Percentiles rank a stretch among this genome's conserved stretches.
Evolutionary conservation across 2,888 invertebrate species (phyloP).

Genomic region (Mechanitis messenoides): DNA sequence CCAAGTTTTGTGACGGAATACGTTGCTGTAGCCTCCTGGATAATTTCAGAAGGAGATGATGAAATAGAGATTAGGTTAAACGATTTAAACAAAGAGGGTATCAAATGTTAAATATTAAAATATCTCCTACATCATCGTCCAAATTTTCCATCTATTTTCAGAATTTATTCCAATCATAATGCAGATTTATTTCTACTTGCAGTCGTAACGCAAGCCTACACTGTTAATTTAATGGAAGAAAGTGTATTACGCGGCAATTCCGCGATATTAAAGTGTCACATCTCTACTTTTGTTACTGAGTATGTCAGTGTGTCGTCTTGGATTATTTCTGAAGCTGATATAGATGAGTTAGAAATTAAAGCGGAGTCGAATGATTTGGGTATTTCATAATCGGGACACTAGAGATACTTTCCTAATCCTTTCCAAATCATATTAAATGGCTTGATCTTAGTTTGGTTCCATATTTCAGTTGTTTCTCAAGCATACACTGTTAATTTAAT

Average conservation of each 20-base stretch:
- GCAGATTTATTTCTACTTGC: slow-evolving; percentile 52
- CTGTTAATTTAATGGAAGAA: slow-evolving; percentile 93
- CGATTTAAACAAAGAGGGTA: slow-evolving; percentile 55
- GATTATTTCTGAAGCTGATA: slow-evolving; percentile 84
- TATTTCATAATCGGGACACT: slow-evolving; percentile 37
- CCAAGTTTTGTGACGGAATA: slow-evolving; percentile 92
- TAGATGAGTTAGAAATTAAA: slow-evolving; percentile 67
- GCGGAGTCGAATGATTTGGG: slow-evolving; percentile 61
- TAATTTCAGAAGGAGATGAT: slow-evolving; percentile 78
- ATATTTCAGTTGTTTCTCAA: slow-evolving; percentile 90
- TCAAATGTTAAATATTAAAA: slow-evolving; percentile 15
- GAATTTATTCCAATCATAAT: slow-evolving; percentile 10
- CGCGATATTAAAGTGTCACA: slow-evolving; percentile 93
- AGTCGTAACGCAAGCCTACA: slow-evolving; percentile 94
- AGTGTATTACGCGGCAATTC: slow-evolving; percentile 93
- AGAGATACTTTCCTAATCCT: slow-evolving; percentile 27
- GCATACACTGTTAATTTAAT: slow-evolving; percentile 91
- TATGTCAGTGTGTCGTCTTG: slow-evolving; percentile 91
- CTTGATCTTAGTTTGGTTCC: slow-evolving; percentile 13
- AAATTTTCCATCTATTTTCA: not conserved
- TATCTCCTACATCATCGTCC: slow-evolving; percentile 2
- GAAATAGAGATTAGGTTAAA: slow-evolving; percentile 56
- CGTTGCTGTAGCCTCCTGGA: slow-evolving; percentile 86
- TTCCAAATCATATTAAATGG: slow-evolving; percentile 22
- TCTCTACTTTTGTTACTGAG: slow-evolving; percentile 94